Conservation (phyloP, 92 coral and sea anemone species). For the Phenganax subtilis region DNA sequence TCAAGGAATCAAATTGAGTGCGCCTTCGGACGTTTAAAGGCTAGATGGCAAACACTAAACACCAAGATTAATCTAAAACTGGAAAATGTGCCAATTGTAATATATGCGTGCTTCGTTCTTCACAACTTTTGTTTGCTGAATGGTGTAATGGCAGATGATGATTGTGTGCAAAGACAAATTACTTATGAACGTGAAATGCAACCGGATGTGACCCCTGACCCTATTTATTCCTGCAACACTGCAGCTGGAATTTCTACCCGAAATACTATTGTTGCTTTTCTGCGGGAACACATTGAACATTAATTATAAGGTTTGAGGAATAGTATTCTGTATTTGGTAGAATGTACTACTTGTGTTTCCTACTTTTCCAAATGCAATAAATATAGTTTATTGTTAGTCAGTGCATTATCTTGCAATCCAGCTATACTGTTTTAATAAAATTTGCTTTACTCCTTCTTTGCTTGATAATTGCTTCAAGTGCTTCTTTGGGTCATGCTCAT, state of each 20-base stretch:
- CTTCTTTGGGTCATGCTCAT: too few relatives aligned
- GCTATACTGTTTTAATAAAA: too few relatives aligned
- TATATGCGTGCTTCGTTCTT: not conserved
- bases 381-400: too few relatives aligned
- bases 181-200: not conserved
- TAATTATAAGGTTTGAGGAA: not conserved
- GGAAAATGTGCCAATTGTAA: slow-evolving; percentile 3
- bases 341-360: too few relatives aligned
- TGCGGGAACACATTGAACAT: slow-evolving; percentile 3
- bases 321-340: too few relatives aligned
- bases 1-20: slow-evolving; percentile 32
- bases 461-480: too few relatives aligned
- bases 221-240: slow-evolving; percentile 3
- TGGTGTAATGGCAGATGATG: slow-evolving; percentile 1
- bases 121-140: not conserved
- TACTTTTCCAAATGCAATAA: too few relatives aligned
- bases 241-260: not conserved
- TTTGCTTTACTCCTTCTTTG: too few relatives aligned
- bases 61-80: slow-evolving; percentile 21
- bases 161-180: not conserved
- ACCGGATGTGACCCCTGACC: slow-evolving; percentile 2
- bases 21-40: slow-evolving; percentile 37
- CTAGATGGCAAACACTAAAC: slow-evolving; percentile 23
- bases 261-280: slow-evolving; percentile 2
- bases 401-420: too few relatives aligned